A percentile compares a stretch with the other conserved stretches of the same genome.
Conservation (phyloP, 2,888 invertebrate genomes). For the Calameuta filiformis region DNA sequence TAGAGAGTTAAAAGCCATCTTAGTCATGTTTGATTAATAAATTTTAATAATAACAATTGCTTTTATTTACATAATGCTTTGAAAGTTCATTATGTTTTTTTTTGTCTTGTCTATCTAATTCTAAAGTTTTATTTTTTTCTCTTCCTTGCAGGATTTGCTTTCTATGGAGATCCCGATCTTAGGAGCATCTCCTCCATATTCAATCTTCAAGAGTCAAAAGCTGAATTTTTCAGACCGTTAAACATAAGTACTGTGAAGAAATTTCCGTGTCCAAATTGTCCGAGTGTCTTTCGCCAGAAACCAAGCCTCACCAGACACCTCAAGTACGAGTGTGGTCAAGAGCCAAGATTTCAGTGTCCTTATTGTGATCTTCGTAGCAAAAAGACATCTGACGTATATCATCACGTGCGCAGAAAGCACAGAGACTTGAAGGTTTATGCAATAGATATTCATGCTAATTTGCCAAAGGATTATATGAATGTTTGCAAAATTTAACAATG, state of each 20-base stretch:
- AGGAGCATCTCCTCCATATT: too few relatives aligned
- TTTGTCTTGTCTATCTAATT: too few relatives aligned
- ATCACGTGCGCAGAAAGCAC: constrained; percentile 50
- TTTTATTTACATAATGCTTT: too few relatives aligned
- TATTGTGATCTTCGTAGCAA: constrained; percentile 35
- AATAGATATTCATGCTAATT: constrained; percentile 33
- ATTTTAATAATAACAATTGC: too few relatives aligned
- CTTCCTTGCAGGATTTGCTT: constrained; percentile 16
- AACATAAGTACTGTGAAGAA: constrained; percentile 22
- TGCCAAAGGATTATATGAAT: neutral
- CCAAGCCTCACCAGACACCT: constrained; percentile 54
- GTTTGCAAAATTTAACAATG: neutral
- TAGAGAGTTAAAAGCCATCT: too few relatives aligned
- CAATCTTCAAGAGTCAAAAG: too few relatives aligned
- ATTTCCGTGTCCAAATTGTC: constrained; percentile 42
- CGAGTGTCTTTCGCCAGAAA: constrained; percentile 45
- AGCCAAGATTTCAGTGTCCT: constrained; percentile 59
- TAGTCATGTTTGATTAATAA: too few relatives aligned
- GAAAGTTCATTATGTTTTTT: too few relatives aligned
- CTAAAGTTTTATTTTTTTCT: constrained; percentile 2
- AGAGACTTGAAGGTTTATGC: constrained; percentile 39
- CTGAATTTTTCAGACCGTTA: too few relatives aligned
- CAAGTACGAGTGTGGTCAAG: constrained; percentile 58
- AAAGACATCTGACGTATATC: constrained; percentile 45
- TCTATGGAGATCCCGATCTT: too few relatives aligned